These are phyloP conservation scores for Erebia aethiops DNA, from an alignment of 2,888 invertebrate genomes.

Conservation along the genomic window DNA sequence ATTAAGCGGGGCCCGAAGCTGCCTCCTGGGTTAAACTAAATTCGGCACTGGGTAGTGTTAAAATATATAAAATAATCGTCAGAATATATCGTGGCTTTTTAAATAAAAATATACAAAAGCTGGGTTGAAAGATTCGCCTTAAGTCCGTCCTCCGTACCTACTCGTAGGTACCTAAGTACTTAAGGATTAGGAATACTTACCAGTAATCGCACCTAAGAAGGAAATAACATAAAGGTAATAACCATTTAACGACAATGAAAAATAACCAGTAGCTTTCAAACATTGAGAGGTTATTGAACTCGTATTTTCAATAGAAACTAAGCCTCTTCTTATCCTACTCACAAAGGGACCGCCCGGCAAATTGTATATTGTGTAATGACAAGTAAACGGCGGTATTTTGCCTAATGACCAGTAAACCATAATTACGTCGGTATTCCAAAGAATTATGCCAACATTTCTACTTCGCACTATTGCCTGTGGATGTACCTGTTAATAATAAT, in stretches of 20 bases:
- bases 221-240: constrained; percentile 56
- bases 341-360: constrained; percentile 34
- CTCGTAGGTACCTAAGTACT: no score
- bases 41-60: no score
- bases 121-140: constrained; percentile 1
- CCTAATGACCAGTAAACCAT: constrained; percentile 24
- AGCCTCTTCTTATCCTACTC: constrained; percentile 23
- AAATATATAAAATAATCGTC: no score
- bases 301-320: constrained; percentile 32
- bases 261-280: constrained; percentile 52
- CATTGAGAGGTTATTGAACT: constrained; percentile 38
- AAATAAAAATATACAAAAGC: not conserved
- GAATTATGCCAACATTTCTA: constrained; percentile 18
- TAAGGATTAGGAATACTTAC: constrained; percentile 17
- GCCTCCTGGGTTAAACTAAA: no score
- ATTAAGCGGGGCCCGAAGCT: no score
- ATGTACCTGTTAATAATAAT: constrained; percentile 3
- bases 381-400: constrained; percentile 29
- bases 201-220: constrained; percentile 48
- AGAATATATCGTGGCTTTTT: no score
- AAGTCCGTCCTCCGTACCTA: not conserved
- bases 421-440: constrained; percentile 26
- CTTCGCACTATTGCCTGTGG: constrained; percentile 2
- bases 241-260: constrained; percentile 50
- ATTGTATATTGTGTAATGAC: constrained; percentile 34